Evolutionary conservation across 2,888 invertebrate genomes (phyloP), one percentile per base, ranked within the genome.

Genomic region (Anaspis maculata): DNA sequence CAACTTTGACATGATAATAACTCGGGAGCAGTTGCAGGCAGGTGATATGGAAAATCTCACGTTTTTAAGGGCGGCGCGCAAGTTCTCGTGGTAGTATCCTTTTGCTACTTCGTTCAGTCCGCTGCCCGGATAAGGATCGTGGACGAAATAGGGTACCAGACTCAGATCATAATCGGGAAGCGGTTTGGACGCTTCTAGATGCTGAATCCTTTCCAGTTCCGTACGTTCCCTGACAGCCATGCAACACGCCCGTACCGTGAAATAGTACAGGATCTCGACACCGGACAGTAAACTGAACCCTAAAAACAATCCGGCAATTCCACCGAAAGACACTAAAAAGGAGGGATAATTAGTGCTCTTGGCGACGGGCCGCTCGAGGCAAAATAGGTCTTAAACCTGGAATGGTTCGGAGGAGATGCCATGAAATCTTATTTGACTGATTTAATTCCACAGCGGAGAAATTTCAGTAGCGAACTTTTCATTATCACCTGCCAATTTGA

Each of bases 221-320:
- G 67, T 64, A 1, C 61, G 61, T 49, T 77, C 74, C 9, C 72
- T 65, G 28, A 66, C 64, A 4, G 72, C 69, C 57, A 77, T 73
- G 52, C 79, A 81, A 42, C 73, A 76, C 7, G 79, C 76, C 27
- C 85, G 69, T 45, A 86, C 61, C 0, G 81, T 80, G 54, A 85
- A 83, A 56, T 83, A 86, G 58, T 86, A 86, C 19, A 83, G 58
- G 15, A 85, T 69, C 64, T 87, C 86, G 7, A 84, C 80, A 0
- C 79, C 82, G 0, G 83, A 83, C 2, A 87, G 65, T 15, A 86
- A 62, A 2, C 84, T 84, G 62, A 83, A 86, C 0, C 86, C 86
- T 7, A 82, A 62, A 47, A 81, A 77, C n/a, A 77, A 58, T 1
- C 77, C 76, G 1, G 77, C 77, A 42, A 77, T 76, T 14, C 77